These are phyloP conservation scores for Chironomus riparius DNA, from an alignment of 2,888 invertebrate genomes.

Conservation along the genomic window DNA sequence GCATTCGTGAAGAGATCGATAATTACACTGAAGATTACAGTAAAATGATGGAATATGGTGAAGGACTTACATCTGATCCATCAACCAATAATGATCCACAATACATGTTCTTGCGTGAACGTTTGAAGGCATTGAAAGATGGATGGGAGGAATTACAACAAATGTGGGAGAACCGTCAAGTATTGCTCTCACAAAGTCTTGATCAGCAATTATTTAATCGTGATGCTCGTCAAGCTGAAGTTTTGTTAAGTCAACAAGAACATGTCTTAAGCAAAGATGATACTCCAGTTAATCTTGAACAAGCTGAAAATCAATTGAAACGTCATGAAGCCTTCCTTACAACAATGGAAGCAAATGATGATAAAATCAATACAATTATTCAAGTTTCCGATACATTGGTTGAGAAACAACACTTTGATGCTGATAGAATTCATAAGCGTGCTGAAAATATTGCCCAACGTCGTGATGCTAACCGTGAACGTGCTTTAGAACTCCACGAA, in stretches of 20 bases:
- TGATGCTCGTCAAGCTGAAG: conserved; percentile 96
- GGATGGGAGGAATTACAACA: conserved; percentile 99
- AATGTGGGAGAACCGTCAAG: conserved; percentile 99
- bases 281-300: conserved; percentile 87
- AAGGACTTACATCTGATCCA: conserved; percentile 80
- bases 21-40: conserved; percentile 97
- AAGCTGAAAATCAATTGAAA: conserved; percentile 94
- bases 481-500: conserved; percentile 85
- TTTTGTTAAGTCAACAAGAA: conserved; percentile 94
- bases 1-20: conserved; percentile 97
- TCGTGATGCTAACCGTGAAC: conserved; percentile 79
- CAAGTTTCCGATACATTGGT: conserved; percentile 86
- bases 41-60: conserved; percentile 99
- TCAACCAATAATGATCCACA: conserved; percentile 92
- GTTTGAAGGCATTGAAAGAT: conserved; percentile 94
- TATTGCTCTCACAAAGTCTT: conserved; percentile 85
- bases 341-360: conserved; percentile 99
- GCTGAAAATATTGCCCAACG: conserved; percentile 90
- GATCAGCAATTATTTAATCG: conserved; percentile 92
- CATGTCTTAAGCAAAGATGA: conserved; percentile 96
- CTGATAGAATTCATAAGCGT: conserved; percentile 93
- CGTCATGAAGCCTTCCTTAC: conserved; percentile 98
- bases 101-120: conserved; percentile 98
- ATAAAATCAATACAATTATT: conserved; percentile 94
- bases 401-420: conserved; percentile 90